phyloP scores from a whole-genome alignment of 2,888 invertebrate genomes.

The Gonocerus acuteangulatus region DNA sequence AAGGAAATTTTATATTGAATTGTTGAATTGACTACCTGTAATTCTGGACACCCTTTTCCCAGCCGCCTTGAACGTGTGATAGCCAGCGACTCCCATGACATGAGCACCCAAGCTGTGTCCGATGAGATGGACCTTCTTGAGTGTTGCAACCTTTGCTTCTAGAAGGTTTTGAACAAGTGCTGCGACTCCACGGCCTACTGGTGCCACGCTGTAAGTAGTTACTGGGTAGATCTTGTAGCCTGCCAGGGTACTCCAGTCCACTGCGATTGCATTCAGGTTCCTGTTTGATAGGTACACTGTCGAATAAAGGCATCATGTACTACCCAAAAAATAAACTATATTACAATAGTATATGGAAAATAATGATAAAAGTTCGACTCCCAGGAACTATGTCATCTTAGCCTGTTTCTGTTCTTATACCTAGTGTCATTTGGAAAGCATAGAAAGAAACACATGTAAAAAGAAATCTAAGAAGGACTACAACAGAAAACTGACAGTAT shows the following conservation, averaged over 20 bases:
- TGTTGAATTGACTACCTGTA: no score
- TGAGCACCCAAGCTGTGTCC: conserved; percentile 38
- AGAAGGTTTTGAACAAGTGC: conserved; percentile 41
- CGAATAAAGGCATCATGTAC: not conserved
- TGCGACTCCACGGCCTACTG: conserved; percentile 39
- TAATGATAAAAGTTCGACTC: no score
- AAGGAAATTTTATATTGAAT: no score
- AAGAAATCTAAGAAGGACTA: no score
- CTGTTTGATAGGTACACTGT: conserved; percentile 44
- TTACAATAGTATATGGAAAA: no score
- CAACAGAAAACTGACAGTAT: no score
- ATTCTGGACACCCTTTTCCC: conserved; percentile 33
- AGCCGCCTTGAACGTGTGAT: conserved; percentile 41
- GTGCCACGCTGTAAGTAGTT: conserved; percentile 31
- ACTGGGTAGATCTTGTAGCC: conserved; percentile 38
- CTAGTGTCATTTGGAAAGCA: no score
- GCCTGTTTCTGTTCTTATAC: no score
- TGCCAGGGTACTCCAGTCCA: conserved; percentile 47
- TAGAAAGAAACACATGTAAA: no score
- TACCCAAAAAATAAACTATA: no score
- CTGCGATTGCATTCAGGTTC: conserved; percentile 47
- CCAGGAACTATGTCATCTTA: no score
- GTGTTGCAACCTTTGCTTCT: conserved; percentile 37
- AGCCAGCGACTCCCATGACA: conserved; percentile 34
- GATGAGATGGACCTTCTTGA: conserved; percentile 38